Conservation (phyloP, 2,888 invertebrate species). For the Thymelicus acteon region DNA sequence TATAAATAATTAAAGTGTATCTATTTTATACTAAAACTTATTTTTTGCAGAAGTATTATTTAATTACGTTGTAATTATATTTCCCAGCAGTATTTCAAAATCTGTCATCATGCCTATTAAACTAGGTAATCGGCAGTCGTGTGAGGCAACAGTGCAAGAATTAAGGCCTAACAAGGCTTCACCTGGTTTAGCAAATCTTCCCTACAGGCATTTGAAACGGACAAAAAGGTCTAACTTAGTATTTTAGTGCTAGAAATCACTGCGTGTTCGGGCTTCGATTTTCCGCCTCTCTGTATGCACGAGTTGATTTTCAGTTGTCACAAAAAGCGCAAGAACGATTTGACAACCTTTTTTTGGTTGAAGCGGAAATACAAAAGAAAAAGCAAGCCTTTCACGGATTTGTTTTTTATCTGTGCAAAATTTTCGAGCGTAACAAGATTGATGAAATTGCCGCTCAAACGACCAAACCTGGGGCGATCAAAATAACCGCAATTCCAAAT, state of each 20-base stretch:
- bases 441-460: constrained; percentile 36
- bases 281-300: constrained; percentile 42
- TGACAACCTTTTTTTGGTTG: constrained; percentile 43
- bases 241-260: constrained; percentile 35
- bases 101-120: no score
- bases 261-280: constrained; percentile 35
- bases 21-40: no score
- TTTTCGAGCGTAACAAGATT: constrained; percentile 34
- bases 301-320: constrained; percentile 43
- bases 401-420: constrained; percentile 36
- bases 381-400: constrained; percentile 39
- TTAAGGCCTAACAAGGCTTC: not conserved
- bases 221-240: constrained; percentile 26
- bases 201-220: constrained; percentile 2
- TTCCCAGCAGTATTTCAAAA: no score
- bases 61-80: no score
- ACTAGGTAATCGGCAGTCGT: no score
- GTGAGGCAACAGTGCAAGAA: not conserved
- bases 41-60: no score
- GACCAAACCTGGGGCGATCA: constrained; percentile 22
- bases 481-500: constrained; percentile 32
- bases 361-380: constrained; percentile 43
- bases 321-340: constrained; percentile 43
- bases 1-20: no score
- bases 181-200: not conserved